A percentile compares a stretch with the other conserved stretches of the same genome.
These are phyloP conservation scores for Aptenodytes forsteri DNA, from an alignment of 2,113 vertebrate species.

Conservation along the genomic window DNA sequence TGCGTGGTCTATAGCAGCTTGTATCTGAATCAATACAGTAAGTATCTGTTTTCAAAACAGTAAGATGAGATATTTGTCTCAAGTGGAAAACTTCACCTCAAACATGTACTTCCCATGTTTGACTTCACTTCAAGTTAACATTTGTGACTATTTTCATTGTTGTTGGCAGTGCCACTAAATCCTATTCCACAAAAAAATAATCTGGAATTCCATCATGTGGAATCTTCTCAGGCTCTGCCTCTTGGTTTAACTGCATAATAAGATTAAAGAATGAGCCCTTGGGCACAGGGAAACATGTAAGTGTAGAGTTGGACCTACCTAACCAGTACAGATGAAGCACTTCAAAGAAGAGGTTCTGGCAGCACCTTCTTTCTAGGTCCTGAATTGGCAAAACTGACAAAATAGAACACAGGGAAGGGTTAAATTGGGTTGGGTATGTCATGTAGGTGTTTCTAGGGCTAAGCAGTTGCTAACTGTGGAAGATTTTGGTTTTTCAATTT, in stretches of 20 bases:
- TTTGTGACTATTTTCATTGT: background rate
- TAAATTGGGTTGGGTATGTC: background rate
- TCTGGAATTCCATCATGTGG: background rate
- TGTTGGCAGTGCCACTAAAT: background rate
- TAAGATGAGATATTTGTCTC: background rate
- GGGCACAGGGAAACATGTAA: background rate
- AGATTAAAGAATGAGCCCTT: background rate
- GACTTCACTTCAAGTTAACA: background rate
- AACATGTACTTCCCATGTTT: background rate
- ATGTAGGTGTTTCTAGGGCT: background rate
- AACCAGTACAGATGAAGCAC: background rate
- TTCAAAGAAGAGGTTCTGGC: background rate
- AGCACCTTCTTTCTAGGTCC: background rate
- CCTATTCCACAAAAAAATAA: background rate
- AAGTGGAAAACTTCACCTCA: background rate
- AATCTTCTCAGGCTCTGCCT: background rate
- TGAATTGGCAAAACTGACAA: background rate
- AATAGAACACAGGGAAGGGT: background rate
- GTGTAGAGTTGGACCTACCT: background rate
- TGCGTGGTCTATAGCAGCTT: background rate
- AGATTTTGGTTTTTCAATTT: background rate
- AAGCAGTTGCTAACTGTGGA: background rate
- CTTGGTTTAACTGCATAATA: background rate
- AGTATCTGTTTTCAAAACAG: background rate
- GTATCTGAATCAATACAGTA: background rate